Conservation (phyloP, 2,113 vertebrate species). For the Probosciger aterrimus region DNA sequence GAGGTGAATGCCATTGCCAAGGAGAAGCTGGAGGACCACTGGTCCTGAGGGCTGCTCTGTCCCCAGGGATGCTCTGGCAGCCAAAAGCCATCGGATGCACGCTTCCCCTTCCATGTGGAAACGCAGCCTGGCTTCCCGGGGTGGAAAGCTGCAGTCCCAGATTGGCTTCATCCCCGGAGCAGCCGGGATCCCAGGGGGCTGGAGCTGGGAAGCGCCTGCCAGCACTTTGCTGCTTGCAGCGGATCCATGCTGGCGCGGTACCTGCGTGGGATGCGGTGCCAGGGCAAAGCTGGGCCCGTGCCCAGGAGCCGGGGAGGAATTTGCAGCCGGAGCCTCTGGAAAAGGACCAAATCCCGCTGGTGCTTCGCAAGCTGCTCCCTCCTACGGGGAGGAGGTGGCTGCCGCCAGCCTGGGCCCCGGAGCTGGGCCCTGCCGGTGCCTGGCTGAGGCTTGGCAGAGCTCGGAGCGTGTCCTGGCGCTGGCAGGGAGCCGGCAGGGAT, state of each 20-base stretch:
- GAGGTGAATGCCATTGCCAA: neutral
- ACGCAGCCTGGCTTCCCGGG: neutral
- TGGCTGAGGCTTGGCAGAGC: neutral
- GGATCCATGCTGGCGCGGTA: neutral
- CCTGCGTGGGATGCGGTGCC: neutral
- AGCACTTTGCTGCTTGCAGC: neutral
- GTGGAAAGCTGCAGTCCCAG: neutral
- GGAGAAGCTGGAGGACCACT: no score
- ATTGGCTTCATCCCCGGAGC: neutral
- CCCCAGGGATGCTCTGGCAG: neutral
- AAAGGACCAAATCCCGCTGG: neutral
- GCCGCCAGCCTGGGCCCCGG: neutral
- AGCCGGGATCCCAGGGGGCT: neutral
- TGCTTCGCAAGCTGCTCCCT: neutral
- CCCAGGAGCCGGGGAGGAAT: neutral
- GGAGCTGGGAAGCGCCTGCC: neutral
- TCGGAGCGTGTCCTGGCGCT: neutral
- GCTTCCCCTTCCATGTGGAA: neutral
- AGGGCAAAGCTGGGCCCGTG: neutral
- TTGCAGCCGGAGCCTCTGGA: neutral
- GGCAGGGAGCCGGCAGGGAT: neutral
- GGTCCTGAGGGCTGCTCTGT: neutral
- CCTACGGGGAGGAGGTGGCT: neutral
- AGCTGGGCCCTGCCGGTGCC: neutral
- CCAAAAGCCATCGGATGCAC: rapidly evolving